Evolutionary conservation across 2,113 vertebrate species (phyloP).

Genomic region (Ascaphus truei): DNA sequence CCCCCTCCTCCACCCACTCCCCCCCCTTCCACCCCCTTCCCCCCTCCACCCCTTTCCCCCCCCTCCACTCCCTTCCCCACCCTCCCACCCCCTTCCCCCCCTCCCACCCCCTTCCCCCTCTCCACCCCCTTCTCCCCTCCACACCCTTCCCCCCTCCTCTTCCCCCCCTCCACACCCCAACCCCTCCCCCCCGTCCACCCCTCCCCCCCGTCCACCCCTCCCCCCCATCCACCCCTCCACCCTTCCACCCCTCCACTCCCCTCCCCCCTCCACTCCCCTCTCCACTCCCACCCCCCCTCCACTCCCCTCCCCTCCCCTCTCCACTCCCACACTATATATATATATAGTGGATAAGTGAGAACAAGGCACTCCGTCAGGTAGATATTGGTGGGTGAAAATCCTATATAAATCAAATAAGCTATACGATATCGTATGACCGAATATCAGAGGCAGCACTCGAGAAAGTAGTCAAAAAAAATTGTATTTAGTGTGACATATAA

Average conservation of each 20-base stretch:
- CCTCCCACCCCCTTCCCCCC: background rate
- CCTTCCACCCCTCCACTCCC: background rate
- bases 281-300: background rate
- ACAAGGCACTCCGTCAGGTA: no score
- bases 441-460: no score
- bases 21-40: background rate
- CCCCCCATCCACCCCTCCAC: background rate
- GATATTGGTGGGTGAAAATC: no score
- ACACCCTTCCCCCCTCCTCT: background rate
- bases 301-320: background rate
- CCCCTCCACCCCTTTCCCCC: rapidly evolving
- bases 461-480: no score
- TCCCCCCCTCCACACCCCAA: background rate
- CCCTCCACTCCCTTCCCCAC: background rate
- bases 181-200: background rate
- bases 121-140: background rate
- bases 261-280: background rate
- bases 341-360: no score
- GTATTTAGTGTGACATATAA: no score
- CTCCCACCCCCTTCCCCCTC: background rate
- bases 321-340: background rate
- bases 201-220: background rate
- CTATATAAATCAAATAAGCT: no score
- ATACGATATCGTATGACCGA: no score
- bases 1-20: background rate